Evolutionary conservation across 2,797 vertebrate genomes (phyloP).

Genomic region (Protonibea diacanthus): DNA sequence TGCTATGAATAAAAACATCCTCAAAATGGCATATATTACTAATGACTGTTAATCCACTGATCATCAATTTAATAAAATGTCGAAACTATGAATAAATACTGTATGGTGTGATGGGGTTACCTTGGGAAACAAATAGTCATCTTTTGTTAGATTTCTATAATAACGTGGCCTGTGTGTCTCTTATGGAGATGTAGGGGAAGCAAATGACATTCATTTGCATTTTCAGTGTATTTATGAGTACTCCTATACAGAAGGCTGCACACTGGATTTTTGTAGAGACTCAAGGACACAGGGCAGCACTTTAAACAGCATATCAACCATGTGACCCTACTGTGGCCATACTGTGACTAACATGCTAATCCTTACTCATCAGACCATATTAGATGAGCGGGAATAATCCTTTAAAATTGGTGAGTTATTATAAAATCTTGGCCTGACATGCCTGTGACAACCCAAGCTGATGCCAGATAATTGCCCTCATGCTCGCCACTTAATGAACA

Average conservation of each 20-base stretch:
- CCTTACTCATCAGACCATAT: conserved; percentile 66
- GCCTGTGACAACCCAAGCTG: conserved; percentile 79
- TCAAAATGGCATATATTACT: not conserved
- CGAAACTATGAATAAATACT: not conserved
- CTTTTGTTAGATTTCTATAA: conserved; percentile 12
- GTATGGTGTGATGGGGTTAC: not conserved
- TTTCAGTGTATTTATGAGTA: conserved; percentile 32
- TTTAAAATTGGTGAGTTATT: conserved; percentile 81
- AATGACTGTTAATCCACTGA: not conserved
- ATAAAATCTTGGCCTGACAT: conserved; percentile 78
- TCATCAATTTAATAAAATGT: conserved; percentile 7
- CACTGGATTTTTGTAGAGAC: conserved; percentile 16
- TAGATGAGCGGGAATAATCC: conserved; percentile 65
- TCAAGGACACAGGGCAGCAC: conserved; percentile 45
- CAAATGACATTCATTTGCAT: conserved; percentile 30
- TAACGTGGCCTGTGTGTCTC: not conserved
- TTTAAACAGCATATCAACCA: conserved; percentile 45
- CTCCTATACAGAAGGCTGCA: not conserved
- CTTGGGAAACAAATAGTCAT: conserved; percentile 16
- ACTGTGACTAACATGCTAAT: conserved; percentile 31
- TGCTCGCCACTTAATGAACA: conserved; percentile 88
- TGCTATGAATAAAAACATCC: not conserved
- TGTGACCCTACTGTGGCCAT: conserved; percentile 52
- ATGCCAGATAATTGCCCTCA: conserved; percentile 85
- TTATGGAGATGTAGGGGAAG: conserved; percentile 10